Conservation (phyloP, 2,797 vertebrate genomes). For the Tangara arthus region DNA sequence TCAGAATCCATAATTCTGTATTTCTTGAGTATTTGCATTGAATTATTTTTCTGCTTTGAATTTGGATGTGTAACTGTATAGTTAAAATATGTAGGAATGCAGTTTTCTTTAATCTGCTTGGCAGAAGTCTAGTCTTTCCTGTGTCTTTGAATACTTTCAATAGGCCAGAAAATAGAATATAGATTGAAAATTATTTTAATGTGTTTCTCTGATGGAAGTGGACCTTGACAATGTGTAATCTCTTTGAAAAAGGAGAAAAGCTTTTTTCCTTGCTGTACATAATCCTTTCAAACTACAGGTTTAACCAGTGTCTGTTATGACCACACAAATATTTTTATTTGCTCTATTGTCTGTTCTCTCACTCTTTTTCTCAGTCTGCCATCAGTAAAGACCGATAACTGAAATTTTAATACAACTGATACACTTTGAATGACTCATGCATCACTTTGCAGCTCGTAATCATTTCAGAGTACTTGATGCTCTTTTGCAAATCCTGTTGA, state of each 20-base stretch:
- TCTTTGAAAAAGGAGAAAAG: constrained; percentile 43
- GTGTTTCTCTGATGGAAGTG: neutral
- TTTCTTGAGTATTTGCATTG: neutral
- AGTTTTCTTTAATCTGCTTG: neutral
- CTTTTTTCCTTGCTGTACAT: constrained; percentile 35
- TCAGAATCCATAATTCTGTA: neutral
- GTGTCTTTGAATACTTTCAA: constrained; percentile 32
- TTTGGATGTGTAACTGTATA: constrained; percentile 1
- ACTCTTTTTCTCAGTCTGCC: neutral
- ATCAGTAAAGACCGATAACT: neutral
- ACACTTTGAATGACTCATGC: neutral
- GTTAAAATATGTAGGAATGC: neutral
- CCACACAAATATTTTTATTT: neutral
- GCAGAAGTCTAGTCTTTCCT: neutral
- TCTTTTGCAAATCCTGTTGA: neutral
- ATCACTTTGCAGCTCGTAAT: neutral
- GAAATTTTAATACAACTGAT: neutral
- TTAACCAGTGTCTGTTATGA: neutral
- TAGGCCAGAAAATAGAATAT: constrained; percentile 43
- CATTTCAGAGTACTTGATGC: neutral
- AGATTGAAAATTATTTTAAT: constrained; percentile 52
- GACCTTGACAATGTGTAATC: neutral
- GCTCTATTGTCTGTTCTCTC: neutral
- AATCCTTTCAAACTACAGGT: neutral
- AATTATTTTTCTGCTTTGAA: constrained; percentile 22